Evolutionary conservation across 2,797 vertebrate genomes (phyloP), one percentile per base, ranked within the genome.

Genomic region (Pteropus rufus): DNA sequence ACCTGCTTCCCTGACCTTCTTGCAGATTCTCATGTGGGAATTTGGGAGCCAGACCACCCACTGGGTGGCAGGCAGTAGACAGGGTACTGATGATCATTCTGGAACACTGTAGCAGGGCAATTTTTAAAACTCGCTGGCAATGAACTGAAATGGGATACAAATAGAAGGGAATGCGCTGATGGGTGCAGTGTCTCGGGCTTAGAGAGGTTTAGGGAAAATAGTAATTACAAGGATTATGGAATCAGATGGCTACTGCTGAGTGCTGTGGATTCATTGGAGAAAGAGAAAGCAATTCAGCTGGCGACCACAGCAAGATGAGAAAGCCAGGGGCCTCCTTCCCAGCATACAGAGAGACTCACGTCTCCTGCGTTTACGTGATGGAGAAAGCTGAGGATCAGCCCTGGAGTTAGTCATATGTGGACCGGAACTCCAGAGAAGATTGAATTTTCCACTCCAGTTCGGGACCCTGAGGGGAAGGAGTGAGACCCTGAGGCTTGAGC

Each of bases 21-120:
- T 56, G 24, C 56, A 56, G 62, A 64, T 19, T 56, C 18, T 54
- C 15, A 23, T 54, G n/a, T n/a, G 16, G 23, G 52, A 44, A 44
- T 49, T 26, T 82, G 69, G 76, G 44, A 34, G 62, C 60, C 12
- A 0, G 49, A 82, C 56, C 49, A 91, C 62, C 91, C 75, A 31
- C 10, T 9, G 10, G 15, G 39, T 36, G 39, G 72, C 60, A 62
- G 39, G 72, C 60, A 62, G 11, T 3, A 49, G 70, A 6, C 7
- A 31, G 24, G 34, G 19, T 9, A 5, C 19, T 54, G 34, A 54
- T 46, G 60, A 10, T 31, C 49, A 6, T 60, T 36, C 82, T 81
- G 46, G n/a, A 39, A 36, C 1, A 0, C 3, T 2, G 9, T 60
- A 31, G 5, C 31, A 26, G 19, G 10, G 46, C 7, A 4, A 36